These are phyloP conservation scores for Hypothenemus hampei DNA, from an alignment of 1,140 invertebrate genomes.

Conservation along the genomic window DNA sequence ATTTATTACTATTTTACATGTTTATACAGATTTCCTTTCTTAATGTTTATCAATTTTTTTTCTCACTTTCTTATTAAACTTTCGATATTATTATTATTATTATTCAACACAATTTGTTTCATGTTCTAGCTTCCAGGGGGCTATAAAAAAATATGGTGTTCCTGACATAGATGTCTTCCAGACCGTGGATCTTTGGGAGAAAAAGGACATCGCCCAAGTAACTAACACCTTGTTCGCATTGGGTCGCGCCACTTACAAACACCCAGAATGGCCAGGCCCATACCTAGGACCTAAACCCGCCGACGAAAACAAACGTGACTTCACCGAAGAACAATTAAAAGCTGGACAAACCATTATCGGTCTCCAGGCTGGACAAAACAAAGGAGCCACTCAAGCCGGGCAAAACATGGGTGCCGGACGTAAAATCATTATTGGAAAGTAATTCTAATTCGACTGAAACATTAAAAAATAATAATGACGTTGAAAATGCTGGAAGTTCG, in stretches of 20 bases:
- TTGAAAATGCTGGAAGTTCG: slow-evolving; percentile 15
- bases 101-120: slow-evolving; percentile 28
- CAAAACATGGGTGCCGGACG: slow-evolving; percentile 88
- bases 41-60: too few species aligned
- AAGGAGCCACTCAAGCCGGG: slow-evolving; percentile 89
- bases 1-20: too few species aligned
- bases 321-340: slow-evolving; percentile 84
- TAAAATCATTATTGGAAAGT: slow-evolving; percentile 85
- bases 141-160: slow-evolving; percentile 83
- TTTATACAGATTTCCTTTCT: too few species aligned
- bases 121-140: slow-evolving; percentile 90
- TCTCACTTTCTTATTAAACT: too few species aligned
- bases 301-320: slow-evolving; percentile 88
- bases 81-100: too few species aligned
- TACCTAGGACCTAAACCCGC: slow-evolving; percentile 83
- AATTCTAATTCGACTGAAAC: slow-evolving; percentile 40
- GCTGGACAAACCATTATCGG: slow-evolving; percentile 88
- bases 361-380: slow-evolving; percentile 94
- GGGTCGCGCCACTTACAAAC: slow-evolving; percentile 86
- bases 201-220: slow-evolving; percentile 90
- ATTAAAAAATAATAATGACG: too few species aligned
- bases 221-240: slow-evolving; percentile 91
- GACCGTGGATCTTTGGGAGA: slow-evolving; percentile 91
- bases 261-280: slow-evolving; percentile 85
- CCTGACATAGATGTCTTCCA: slow-evolving; percentile 93